phyloP scores from a whole-genome alignment of 2,797 vertebrate genomes.

The Eupleurogrammus muticus region DNA sequence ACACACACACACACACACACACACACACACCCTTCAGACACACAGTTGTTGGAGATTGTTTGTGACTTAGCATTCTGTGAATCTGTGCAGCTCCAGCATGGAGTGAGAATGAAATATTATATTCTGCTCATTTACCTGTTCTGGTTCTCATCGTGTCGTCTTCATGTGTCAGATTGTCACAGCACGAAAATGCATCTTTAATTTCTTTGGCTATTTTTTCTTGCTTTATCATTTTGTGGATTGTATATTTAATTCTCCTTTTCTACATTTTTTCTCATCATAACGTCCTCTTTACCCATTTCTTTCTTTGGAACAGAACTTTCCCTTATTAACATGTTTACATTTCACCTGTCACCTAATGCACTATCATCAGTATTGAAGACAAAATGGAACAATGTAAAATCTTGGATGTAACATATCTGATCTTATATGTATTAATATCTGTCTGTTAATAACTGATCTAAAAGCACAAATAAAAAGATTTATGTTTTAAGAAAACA shows the following conservation, averaged over 20 bases:
- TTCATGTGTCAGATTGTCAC: background rate
- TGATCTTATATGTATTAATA: background rate
- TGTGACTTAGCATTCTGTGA: no score
- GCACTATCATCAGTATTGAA: background rate
- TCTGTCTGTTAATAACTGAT: constrained; percentile 26
- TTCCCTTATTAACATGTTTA: background rate
- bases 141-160: background rate
- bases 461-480: constrained; percentile 58
- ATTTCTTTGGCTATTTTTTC: background rate
- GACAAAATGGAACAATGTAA: background rate
- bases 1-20: constrained; percentile 8
- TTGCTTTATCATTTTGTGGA: no score
- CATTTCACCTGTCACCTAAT: background rate
- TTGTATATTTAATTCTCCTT: background rate
- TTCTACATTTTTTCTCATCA: background rate
- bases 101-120: background rate
- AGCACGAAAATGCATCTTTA: background rate
- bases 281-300: background rate
- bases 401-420: background rate
- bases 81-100: no score
- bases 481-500: constrained; percentile 21
- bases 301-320: background rate
- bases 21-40: constrained; percentile 17
- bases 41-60: background rate
- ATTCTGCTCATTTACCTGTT: background rate